Conservation (phyloP, 2,888 invertebrate species). For the Teleogryllus oceanicus region DNA sequence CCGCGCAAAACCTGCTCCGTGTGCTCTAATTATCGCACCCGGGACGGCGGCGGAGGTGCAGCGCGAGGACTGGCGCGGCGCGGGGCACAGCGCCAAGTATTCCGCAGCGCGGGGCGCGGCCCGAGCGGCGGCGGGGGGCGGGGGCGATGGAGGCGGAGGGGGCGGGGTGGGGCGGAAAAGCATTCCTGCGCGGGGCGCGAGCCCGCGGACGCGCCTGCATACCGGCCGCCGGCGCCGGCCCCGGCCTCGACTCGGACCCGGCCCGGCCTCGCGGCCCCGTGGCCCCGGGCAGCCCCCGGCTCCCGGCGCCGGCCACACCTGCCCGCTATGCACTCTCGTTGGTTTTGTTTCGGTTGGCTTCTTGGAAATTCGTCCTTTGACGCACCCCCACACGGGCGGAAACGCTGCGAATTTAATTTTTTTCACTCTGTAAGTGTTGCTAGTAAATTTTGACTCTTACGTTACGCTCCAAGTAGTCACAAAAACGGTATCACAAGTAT, state of each 20-base stretch:
- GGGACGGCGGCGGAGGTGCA: not conserved
- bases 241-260: not conserved
- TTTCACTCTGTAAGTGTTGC: no score
- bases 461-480: no score
- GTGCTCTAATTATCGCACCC: not conserved
- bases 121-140: not conserved
- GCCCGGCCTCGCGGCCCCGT: not conserved
- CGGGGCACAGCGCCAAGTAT: not conserved
- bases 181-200: not conserved
- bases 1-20: constrained; percentile 5
- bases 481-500: no score
- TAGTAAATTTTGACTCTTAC: no score
- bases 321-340: no score
- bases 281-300: not conserved
- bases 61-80: not conserved
- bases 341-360: no score
- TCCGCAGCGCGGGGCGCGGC: not conserved
- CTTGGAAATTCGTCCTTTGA: no score
- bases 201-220: not conserved
- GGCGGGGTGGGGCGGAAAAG: not conserved
- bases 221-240: not conserved
- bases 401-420: no score
- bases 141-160: no score
- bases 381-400: no score
- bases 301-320: not conserved